Percentiles rank a stretch among this genome's conserved stretches.
Conservation (phyloP, 2,797 vertebrate species). For the Artibeus jamaicensis region DNA sequence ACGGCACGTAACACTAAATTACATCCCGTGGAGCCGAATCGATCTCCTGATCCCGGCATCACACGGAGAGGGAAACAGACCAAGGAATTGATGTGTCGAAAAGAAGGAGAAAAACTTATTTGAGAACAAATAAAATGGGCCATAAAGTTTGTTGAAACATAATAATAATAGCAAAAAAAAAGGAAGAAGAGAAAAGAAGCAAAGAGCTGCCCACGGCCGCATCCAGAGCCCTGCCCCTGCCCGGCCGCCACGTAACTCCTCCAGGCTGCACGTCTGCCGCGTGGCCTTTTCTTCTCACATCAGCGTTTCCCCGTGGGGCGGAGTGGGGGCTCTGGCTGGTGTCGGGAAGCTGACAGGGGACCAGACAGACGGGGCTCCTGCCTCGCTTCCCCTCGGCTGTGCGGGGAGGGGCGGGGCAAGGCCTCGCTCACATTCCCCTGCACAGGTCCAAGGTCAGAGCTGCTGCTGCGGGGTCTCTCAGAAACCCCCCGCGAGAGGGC, state of each 20-base stretch:
- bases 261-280: slow-evolving; percentile 32
- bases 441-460: slow-evolving; percentile 59
- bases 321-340: background rate
- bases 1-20: slow-evolving; percentile 80
- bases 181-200: background rate
- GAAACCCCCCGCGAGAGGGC: background rate
- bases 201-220: slow-evolving; percentile 16
- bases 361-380: background rate
- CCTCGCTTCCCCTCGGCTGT: background rate
- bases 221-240: slow-evolving; percentile 60
- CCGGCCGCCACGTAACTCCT: slow-evolving; percentile 75
- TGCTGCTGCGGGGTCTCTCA: slow-evolving; percentile 13
- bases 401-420: background rate
- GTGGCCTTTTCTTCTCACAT: slow-evolving; percentile 55
- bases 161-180: slow-evolving; percentile 73
- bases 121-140: slow-evolving; percentile 85
- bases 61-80: slow-evolving; percentile 67
- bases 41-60: slow-evolving; percentile 79
- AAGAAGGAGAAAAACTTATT: slow-evolving; percentile 84
- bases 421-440: background rate
- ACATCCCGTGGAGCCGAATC: slow-evolving; percentile 76
- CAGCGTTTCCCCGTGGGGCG: slow-evolving; percentile 25
- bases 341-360: background rate
- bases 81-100: slow-evolving; percentile 80
- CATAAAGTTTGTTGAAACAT: slow-evolving; percentile 86